Conservation (phyloP, 2,888 invertebrate species). For the Norana najaformis region DNA sequence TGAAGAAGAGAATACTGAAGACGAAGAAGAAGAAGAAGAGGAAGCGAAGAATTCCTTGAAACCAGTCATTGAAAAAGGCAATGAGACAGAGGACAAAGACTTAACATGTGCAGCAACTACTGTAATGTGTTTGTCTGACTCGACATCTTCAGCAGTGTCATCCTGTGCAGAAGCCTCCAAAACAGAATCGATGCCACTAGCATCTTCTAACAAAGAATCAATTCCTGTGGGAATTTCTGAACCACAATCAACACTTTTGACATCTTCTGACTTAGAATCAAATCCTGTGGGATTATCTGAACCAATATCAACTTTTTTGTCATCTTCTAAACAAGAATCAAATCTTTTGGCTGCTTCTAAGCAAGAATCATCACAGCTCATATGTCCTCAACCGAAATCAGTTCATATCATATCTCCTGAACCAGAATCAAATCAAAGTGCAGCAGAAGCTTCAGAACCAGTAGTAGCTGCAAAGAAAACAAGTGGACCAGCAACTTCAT, state of each 20-base stretch:
- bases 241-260: too few relatives aligned
- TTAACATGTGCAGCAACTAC: neutral
- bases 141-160: neutral
- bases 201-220: neutral
- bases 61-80: neutral
- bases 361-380: neutral
- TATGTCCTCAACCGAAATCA: neutral
- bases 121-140: neutral
- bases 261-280: neutral
- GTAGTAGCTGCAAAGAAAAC: neutral
- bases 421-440: neutral
- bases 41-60: neutral
- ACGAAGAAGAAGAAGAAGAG: neutral
- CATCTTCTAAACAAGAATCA: neutral
- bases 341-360: neutral
- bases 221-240: too few relatives aligned
- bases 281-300: neutral
- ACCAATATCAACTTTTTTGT: neutral
- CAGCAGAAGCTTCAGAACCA: neutral
- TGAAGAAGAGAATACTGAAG: neutral
- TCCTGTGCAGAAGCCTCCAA: neutral
- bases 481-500: neutral
- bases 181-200: neutral
- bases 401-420: neutral
- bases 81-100: neutral